Base-by-base conservation (phyloP, 2,797 vertebrate species). In the Pipistrellus nathusii region DNA sequence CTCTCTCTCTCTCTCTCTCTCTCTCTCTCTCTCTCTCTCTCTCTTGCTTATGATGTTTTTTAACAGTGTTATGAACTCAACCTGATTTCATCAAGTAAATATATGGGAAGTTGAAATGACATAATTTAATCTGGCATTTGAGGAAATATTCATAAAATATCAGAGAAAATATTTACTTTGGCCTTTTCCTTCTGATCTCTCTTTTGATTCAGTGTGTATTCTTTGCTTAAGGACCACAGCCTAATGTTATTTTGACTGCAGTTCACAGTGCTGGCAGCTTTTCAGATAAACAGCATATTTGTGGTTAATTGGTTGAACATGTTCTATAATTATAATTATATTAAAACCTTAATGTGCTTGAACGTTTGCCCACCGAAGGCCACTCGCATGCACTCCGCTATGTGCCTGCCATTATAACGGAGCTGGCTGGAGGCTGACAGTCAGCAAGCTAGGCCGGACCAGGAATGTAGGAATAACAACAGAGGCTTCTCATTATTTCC, bases 201-300 rank as follows among this genome's bases (percentile, higher is more conserved):
- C 81, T 77, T 94, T 96, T 97, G 97, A 97, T 97, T 98, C 97
- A 78, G 30, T 95, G 92, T 86, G 64, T 95, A 11, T 95, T 87
- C 92, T 98, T 95, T 96, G 90, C 95, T 97, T 94, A 89, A 97
- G 97, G 92, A 94, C 48, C 20, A 85, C 87, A 92, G 92, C 94
- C 76, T 97, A 94, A 85, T 94, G 94, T 97, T 97, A 94, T 97
- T 98, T 97, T 98, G 96, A 98, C 97, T 97, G 95, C 95, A 95
- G 95, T 97, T 97, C 97, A 88, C 77, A 68, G 86, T 85, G 97
- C 97, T 98, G 98, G 98, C 98, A 97, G 93, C 92, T 82, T 97
- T 98, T 98, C 97, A 97, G 96, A 98, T 98, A 98, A 98, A 98
- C 97, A 98, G 94, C 97, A 97, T 98, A 98, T 97, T 98, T 98